Percentiles rank a stretch among this genome's conserved stretches.
phyloP scores from a whole-genome alignment of 2,888 invertebrate genomes.

The Thyatira batis region DNA sequence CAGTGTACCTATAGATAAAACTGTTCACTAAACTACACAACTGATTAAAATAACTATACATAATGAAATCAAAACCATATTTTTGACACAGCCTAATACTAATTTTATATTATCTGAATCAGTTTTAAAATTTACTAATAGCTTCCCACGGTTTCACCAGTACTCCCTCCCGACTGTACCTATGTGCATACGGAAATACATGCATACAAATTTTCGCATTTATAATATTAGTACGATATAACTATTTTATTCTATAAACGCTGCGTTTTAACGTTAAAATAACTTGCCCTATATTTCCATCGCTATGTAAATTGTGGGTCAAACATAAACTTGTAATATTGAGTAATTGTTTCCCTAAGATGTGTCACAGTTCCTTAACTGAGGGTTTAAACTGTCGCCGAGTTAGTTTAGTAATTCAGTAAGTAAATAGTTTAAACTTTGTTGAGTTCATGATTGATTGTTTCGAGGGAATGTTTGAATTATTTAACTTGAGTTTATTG shows the following conservation, averaged over 20 bases:
- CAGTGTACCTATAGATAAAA: no score
- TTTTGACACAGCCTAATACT: no score
- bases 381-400: constrained; percentile 16
- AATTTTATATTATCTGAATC: no score
- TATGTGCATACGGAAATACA: no score
- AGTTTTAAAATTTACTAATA: no score
- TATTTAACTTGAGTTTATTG: not conserved
- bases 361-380: constrained; percentile 38
- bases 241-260: not conserved
- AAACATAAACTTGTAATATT: constrained; percentile 54
- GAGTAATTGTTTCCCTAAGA: constrained; percentile 56
- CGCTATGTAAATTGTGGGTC: constrained; percentile 48
- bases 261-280: not conserved
- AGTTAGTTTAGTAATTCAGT: constrained; percentile 26
- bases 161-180: no score
- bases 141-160: no score
- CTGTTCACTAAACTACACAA: no score
- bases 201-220: not conserved
- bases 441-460: constrained; percentile 3
- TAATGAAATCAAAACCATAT: no score
- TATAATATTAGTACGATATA: not conserved
- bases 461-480: not conserved
- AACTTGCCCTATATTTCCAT: constrained; percentile 14
- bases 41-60: no score
- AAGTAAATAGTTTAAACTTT: constrained; percentile 13